Percentiles rank a stretch among this genome's conserved stretches.
Evolutionary conservation across 2,113 vertebrate species (phyloP).

Genomic region (Meleagris gallopavo): DNA sequence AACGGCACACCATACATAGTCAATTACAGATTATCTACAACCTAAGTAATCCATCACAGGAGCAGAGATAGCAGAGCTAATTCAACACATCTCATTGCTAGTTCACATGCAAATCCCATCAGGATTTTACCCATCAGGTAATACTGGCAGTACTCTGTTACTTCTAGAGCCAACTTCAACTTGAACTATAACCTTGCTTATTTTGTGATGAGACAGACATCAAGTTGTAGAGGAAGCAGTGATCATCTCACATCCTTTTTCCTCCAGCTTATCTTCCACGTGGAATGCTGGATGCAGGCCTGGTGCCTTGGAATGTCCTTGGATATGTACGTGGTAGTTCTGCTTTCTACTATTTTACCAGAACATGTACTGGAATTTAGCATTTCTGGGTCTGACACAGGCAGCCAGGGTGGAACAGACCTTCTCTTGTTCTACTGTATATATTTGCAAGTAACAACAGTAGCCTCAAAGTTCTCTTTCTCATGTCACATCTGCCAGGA

Average conservation of each 20-base stretch:
- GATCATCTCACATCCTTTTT: background rate
- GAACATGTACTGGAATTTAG: background rate
- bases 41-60: background rate
- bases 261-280: background rate
- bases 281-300: background rate
- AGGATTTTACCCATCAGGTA: background rate
- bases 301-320: background rate
- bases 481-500: background rate
- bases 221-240: background rate
- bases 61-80: background rate
- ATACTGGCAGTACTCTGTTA: background rate
- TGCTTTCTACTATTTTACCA: background rate
- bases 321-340: background rate
- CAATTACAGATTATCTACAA: background rate
- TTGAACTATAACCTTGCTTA: background rate
- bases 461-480: background rate
- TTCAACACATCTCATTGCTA: background rate
- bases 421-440: background rate
- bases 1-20: background rate
- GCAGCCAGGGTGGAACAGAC: background rate
- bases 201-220: background rate
- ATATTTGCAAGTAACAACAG: background rate
- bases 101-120: background rate
- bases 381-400: background rate
- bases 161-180: background rate